Evolutionary conservation across 1,140 invertebrate genomes (phyloP).

Genomic region (Cydia amplana): DNA sequence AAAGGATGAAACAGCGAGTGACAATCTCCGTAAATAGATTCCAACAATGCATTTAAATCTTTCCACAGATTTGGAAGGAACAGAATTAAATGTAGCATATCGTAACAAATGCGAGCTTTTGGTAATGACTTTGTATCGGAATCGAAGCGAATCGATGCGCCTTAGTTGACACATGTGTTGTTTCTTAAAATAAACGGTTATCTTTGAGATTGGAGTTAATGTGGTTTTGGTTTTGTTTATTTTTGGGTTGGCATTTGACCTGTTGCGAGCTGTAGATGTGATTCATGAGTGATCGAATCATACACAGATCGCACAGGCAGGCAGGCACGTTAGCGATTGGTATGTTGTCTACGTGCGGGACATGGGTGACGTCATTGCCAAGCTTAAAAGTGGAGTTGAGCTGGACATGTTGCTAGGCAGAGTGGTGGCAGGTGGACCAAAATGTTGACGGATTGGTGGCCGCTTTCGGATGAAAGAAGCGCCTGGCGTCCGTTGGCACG

Average conservation of each 20-base stretch:
- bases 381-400: too few relatives aligned
- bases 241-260: too few relatives aligned
- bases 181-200: conserved; percentile 22
- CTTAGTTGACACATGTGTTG: conserved; percentile 38
- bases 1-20: neutral
- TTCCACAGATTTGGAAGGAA: conserved; percentile 26
- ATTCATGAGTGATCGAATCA: too few relatives aligned
- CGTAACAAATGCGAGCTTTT: conserved; percentile 49
- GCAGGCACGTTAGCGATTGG: conserved; percentile 72
- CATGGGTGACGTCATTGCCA: too few relatives aligned
- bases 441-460: too few relatives aligned
- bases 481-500: too few relatives aligned
- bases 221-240: neutral
- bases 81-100: conserved; percentile 43
- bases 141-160: conserved; percentile 37
- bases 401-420: too few relatives aligned
- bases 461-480: too few relatives aligned
- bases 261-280: too few relatives aligned
- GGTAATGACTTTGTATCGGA: conserved; percentile 41
- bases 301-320: conserved; percentile 82
- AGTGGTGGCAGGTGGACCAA: too few relatives aligned
- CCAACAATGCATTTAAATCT: neutral
- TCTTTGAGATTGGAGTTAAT: neutral
- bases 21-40: neutral
- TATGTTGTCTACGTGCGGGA: too few relatives aligned